Percentiles rank a stretch among this genome's conserved stretches.
Conservation (phyloP, 2,797 vertebrate species). For the Phyllotis vaccarum region DNA sequence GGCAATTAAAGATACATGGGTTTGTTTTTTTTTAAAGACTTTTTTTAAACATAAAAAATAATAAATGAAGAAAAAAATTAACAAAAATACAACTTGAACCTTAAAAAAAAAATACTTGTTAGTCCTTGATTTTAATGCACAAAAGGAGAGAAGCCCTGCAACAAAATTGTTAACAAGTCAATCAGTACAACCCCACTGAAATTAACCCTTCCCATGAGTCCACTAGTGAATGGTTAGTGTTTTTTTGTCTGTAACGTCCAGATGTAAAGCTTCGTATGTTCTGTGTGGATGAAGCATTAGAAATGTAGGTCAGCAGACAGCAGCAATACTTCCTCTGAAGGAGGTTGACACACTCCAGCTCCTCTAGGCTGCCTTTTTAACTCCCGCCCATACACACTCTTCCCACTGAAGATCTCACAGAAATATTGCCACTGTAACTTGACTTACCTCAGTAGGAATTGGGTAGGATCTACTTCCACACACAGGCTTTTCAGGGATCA, state of each 20-base stretch:
- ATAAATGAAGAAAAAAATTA: too few species aligned
- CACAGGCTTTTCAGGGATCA: neutral
- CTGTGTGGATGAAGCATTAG: neutral
- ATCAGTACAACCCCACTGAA: neutral
- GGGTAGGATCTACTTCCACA: neutral
- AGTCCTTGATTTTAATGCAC: neutral
- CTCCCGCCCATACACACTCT: neutral
- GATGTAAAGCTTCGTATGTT: neutral
- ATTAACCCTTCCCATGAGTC: neutral
- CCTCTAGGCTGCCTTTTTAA: neutral
- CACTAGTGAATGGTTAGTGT: neutral
- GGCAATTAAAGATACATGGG: neutral
- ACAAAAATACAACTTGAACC: too few species aligned
- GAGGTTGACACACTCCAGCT: accelerated
- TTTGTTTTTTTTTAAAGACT: too few species aligned
- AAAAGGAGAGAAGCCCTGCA: neutral
- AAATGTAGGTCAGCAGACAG: neutral
- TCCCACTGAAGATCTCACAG: neutral
- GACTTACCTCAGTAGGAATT: neutral
- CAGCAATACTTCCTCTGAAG: neutral
- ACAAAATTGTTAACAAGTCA: neutral
- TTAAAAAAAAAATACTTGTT: too few species aligned
- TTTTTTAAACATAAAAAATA: too few species aligned
- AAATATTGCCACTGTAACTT: neutral
- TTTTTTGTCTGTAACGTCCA: neutral